Base-by-base conservation (phyloP, 64 coral and sea anemone species). In the Actinia equina region DNA sequence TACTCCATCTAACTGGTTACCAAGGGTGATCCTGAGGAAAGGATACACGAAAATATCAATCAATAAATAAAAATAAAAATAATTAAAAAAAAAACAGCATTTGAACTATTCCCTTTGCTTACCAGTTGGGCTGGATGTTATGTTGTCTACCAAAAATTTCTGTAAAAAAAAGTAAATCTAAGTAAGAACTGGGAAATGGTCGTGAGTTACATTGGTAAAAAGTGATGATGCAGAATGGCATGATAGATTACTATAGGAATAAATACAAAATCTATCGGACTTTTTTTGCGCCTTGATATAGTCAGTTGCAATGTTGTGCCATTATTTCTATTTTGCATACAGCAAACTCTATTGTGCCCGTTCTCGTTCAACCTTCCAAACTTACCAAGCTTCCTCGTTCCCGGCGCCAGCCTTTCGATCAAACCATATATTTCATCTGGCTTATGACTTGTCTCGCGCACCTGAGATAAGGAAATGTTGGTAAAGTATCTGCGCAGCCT, bases 391-490 rank as follows among this genome's bases (percentile, higher is more conserved):
- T 99, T 99, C 54, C 97, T 93, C 27, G 90, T 86, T 41, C 97
- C 97, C 13, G 97, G 97, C 18, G 97, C 14, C 20, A 99, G 64
- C 17, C 97, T 85, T 74, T 99, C 97, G 64, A 99, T 99, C 11
- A 99, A 65, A 65, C 97, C 97, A 74, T 99, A 99, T 60, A 99
- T 99, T 91, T 99, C 97, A 93, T 99, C 97, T 53, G 97, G 97
- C 23, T 99, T 99, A 86, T 99, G 97, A 91, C 97, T 99, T 16
- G 97, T 99, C 77, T 93, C 91, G 25, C 97, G 88, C 13, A 95
- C 97, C 96, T 98, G 26, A 17, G 44, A 59, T 43, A 83, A 44
- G 3, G 15, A 15, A 18, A 3, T 17, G 69, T 17, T 43, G 82
- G 7, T 57, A 57, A 57, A 57, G 13, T 12, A 16, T 49, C 46